Evolutionary conservation across 1,140 invertebrate genomes (phyloP).

Genomic region (Apis florea): DNA sequence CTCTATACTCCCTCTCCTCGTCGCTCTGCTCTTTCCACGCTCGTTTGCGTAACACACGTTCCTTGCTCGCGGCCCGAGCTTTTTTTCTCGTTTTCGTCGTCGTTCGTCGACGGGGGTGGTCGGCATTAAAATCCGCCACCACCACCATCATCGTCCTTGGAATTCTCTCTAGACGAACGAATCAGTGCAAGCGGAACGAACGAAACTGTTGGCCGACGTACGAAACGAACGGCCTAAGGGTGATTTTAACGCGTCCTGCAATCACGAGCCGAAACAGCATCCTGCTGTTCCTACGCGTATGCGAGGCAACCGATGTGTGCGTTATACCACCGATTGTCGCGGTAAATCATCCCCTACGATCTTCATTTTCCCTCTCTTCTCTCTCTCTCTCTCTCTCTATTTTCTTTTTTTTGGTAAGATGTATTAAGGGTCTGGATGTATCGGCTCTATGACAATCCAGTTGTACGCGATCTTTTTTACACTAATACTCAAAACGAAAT

Average conservation of each 20-base stretch:
- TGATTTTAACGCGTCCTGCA: slow-evolving; percentile 59
- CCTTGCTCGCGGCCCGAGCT: neutral
- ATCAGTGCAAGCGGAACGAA: slow-evolving; percentile 65
- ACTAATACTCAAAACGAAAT: too few species aligned
- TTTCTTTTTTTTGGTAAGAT: too few species aligned
- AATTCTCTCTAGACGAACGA: slow-evolving; percentile 57
- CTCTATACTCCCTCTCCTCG: neutral
- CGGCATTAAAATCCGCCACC: slow-evolving; percentile 47
- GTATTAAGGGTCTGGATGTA: neutral
- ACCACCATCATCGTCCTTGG: neutral
- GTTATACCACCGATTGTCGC: neutral
- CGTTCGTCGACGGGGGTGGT: neutral
- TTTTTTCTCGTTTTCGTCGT: slow-evolving; percentile 29
- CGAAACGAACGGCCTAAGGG: slow-evolving; percentile 57
- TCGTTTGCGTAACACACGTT: slow-evolving; percentile 27
- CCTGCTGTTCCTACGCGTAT: neutral
- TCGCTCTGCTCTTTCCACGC: slow-evolving; percentile 19
- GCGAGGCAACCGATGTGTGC: neutral
- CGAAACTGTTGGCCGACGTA: slow-evolving; percentile 46
- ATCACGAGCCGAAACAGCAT: slow-evolving; percentile 50
- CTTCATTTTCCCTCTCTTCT: too few species aligned
- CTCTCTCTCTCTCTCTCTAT: too few species aligned
- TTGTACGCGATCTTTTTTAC: neutral
- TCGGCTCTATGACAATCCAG: neutral
- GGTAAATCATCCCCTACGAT: slow-evolving; percentile 8